These are phyloP conservation scores for Mustela lutreola DNA, from an alignment of 2,113 vertebrate species.

Conservation along the genomic window DNA sequence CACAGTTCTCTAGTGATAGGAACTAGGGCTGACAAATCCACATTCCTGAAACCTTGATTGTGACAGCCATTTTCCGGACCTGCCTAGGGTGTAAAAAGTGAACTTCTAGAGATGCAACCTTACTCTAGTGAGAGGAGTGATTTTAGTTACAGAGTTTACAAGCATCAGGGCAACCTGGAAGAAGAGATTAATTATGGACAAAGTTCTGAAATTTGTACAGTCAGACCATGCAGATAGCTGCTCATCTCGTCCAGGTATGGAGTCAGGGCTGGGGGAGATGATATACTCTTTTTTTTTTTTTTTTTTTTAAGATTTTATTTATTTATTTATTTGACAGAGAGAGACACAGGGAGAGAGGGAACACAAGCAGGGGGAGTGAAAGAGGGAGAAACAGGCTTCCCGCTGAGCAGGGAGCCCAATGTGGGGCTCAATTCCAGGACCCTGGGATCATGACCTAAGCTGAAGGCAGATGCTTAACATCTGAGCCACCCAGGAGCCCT, in stretches of 20 bases:
- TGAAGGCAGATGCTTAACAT: no score
- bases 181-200: neutral
- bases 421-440: no score
- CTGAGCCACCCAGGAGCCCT: no score
- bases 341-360: no score
- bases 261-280: no score
- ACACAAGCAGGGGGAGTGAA: no score
- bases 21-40: neutral
- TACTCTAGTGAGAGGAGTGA: neutral
- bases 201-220: neutral
- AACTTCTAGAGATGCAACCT: neutral
- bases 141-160: neutral
- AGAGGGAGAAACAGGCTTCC: no score
- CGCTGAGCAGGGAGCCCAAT: no score
- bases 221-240: neutral
- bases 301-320: no score
- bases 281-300: no score
- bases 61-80: neutral
- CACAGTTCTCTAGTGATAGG: neutral
- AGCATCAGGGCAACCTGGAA: neutral
- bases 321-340: no score
- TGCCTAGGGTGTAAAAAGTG: neutral
- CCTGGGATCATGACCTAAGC: no score
- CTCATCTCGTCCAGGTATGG: rapidly evolving
- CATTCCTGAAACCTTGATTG: neutral